Evolutionary conservation across 2,113 vertebrate species (phyloP), one percentile per base, ranked within the genome.

Genomic region (Aplodontia rufa): DNA sequence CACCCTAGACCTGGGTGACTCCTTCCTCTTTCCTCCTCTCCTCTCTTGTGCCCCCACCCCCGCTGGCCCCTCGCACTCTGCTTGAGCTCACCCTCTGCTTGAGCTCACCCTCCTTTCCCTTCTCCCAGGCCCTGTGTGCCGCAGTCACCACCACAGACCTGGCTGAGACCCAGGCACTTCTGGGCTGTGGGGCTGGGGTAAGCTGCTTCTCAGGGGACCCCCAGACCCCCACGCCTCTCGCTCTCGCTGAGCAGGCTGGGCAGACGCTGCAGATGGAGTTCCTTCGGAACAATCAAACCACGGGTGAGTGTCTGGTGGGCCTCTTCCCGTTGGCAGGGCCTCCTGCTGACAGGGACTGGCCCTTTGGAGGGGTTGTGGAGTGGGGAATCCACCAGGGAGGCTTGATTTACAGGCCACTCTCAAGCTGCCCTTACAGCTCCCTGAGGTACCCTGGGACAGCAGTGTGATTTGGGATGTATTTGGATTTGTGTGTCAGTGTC

Each of bases 151-250:
- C 99, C 96, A 98, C 98, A 6, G 99, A 99, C 98, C 98, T 99
- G 97, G 98, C 99, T 1, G 99, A 99, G 98, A 99, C 99, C 0
- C 98, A 99, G 66, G 98, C 99, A 0, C 98, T 99, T 92, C 98
- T 99, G 72, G 99, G 99, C 98, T 99, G 99, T 0, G 99, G 99
- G 24, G 99, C 99, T 0, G 98, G 99, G 81, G 99, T 99, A 60
- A 99, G 96, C 98, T 99, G 99, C 97, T 98, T 98, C 90, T 99
- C 99, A 0, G 99, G 98, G 51, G 98, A 99, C 97, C 97, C 98
- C 1, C 97, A 87, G 64, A 98, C 97, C 87, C 98, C 99, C 0
- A 98, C 98, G 0, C 99, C 99, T 12, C 87, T 99, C 28, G 98
- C 97, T 64, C 98, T 99, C 92, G 99, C 99, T 0, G 96, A 97